A percentile compares a stretch with the other conserved stretches of the same genome.
phyloP scores from a whole-genome alignment of 1,140 invertebrate genomes.

The Anoplophora glabripennis region DNA sequence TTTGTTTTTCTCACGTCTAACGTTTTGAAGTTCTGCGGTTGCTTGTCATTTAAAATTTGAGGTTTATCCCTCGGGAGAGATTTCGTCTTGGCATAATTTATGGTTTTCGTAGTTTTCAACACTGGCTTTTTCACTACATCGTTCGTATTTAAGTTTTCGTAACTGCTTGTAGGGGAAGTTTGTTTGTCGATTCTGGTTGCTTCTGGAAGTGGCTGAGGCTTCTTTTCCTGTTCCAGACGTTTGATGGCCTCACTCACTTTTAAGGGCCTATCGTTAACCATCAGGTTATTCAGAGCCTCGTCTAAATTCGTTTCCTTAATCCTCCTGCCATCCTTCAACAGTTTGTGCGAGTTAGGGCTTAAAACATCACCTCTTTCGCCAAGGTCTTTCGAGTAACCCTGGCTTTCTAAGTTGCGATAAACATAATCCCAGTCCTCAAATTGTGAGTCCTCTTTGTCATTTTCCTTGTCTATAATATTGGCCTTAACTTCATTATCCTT shows the following conservation, averaged over 20 bases:
- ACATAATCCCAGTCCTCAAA: slow-evolving; percentile 78
- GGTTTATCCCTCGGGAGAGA: slow-evolving; percentile 16
- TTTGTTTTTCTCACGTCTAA: slow-evolving; percentile 11
- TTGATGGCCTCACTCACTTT: slow-evolving; percentile 56
- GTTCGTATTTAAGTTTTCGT: slow-evolving; percentile 33
- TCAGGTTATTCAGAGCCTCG: slow-evolving; percentile 50
- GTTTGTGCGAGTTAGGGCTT: slow-evolving; percentile 46
- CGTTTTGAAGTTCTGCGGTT: neutral
- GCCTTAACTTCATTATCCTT: slow-evolving; percentile 30
- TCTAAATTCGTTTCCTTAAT: slow-evolving; percentile 54
- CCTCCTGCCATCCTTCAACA: slow-evolving; percentile 48
- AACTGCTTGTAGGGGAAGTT: slow-evolving; percentile 35
- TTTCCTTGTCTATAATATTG: slow-evolving; percentile 30
- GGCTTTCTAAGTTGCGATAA: slow-evolving; percentile 69
- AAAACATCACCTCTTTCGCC: slow-evolving; percentile 62
- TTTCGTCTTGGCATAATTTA: slow-evolving; percentile 9
- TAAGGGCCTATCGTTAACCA: slow-evolving; percentile 52
- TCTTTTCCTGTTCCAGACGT: slow-evolving; percentile 49
- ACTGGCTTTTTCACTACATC: slow-evolving; percentile 18
- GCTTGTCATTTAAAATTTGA: slow-evolving; percentile 1
- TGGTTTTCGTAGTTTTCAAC: slow-evolving; percentile 1
- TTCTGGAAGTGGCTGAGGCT: slow-evolving; percentile 23
- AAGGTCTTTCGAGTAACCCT: slow-evolving; percentile 68
- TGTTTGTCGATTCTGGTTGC: slow-evolving; percentile 17
- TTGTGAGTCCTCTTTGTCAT: slow-evolving; percentile 51